phyloP scores from a whole-genome alignment of 2,113 vertebrate species.

The Hemiprocne comata region DNA sequence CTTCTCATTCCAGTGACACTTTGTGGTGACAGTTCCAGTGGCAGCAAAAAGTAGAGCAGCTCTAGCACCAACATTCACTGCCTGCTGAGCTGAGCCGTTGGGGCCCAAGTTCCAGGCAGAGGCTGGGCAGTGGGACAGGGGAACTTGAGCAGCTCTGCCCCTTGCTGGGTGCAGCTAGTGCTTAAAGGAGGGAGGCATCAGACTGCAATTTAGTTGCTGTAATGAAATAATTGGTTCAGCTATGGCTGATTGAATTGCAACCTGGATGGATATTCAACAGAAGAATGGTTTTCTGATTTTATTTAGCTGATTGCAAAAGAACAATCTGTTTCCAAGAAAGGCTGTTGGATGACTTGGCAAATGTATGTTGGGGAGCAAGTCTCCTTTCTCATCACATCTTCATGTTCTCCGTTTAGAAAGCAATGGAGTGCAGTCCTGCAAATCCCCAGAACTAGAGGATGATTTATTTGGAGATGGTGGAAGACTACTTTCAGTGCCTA shows the following conservation, averaged over 20 bases:
- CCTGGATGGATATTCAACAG: neutral
- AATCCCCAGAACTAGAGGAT: neutral
- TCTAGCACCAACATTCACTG: neutral
- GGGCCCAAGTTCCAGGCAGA: rapidly evolving
- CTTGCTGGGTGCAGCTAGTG: neutral
- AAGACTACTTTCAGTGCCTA: neutral
- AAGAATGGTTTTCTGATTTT: neutral
- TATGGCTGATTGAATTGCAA: neutral
- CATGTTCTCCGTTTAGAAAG: neutral
- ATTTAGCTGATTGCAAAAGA: neutral
- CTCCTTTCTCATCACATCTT: neutral
- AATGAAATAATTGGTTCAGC: neutral
- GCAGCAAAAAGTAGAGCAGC: neutral
- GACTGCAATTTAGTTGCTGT: neutral
- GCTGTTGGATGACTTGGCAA: slow-evolving; percentile 4
- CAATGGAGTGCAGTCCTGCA: neutral
- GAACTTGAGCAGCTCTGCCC: neutral
- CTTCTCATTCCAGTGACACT: neutral
- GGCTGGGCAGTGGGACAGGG: neutral
- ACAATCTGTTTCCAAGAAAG: slow-evolving; percentile 11
- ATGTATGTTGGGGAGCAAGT: neutral
- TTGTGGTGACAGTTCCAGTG: neutral
- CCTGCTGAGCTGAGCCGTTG: neutral
- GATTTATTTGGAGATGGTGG: neutral
- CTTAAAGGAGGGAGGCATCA: neutral